A percentile compares a stretch with the other conserved stretches of the same genome.
Evolutionary conservation across 1,140 invertebrate species (phyloP).

Genomic region (Aphelinus atriplicis): DNA sequence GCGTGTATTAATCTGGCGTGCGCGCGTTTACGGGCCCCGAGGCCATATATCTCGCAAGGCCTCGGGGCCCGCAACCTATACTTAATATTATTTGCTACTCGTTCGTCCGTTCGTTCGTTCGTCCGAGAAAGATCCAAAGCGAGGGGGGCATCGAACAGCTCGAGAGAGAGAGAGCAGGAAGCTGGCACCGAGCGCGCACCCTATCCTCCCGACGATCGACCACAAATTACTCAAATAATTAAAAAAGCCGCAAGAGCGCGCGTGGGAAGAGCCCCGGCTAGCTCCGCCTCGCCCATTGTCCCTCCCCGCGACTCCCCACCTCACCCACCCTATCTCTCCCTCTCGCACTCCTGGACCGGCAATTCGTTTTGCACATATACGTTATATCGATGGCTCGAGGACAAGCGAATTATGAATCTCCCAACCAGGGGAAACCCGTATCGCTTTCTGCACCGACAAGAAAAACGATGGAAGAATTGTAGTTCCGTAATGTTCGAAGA

Average conservation of each 20-base stretch:
- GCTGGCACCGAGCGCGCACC: background rate
- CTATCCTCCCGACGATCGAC: slow-evolving; percentile 40
- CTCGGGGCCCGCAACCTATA: slow-evolving; percentile 52
- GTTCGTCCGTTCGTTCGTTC: slow-evolving; percentile 22
- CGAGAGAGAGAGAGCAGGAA: slow-evolving; percentile 10
- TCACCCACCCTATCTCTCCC: too few relatives aligned
- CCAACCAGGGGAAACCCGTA: too few relatives aligned
- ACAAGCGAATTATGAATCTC: too few relatives aligned
- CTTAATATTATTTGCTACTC: slow-evolving; percentile 63
- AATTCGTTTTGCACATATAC: too few relatives aligned
- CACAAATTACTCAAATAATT: slow-evolving; percentile 62
- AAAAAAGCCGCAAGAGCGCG: slow-evolving; percentile 44
- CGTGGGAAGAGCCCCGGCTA: slow-evolving; percentile 18
- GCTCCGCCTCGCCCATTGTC: slow-evolving; percentile 28
- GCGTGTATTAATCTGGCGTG: slow-evolving; percentile 37
- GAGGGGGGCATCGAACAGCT: background rate
- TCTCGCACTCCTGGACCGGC: too few relatives aligned
- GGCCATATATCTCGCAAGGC: slow-evolving; percentile 48
- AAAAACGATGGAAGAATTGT: too few relatives aligned
- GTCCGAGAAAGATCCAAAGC: slow-evolving; percentile 17
- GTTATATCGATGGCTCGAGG: too few relatives aligned
- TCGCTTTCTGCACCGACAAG: too few relatives aligned
- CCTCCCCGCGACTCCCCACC: background rate
- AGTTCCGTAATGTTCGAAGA: too few relatives aligned
- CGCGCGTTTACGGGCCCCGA: slow-evolving; percentile 39